These are phyloP conservation scores for Microcebus griseorufus DNA, from an alignment of 2,113 vertebrate genomes.

Conservation along the genomic window DNA sequence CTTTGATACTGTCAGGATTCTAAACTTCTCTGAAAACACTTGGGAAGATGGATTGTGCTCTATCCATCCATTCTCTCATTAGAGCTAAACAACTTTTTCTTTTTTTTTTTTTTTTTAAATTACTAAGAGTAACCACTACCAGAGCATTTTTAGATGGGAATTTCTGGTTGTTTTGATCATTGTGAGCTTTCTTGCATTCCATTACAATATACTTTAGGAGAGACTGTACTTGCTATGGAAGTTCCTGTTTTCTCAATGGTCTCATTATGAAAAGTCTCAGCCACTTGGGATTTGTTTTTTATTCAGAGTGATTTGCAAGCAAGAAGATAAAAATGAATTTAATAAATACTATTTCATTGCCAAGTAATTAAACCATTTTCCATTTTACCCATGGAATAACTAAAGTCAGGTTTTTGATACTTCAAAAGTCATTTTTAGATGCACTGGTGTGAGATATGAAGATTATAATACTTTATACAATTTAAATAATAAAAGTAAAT, in stretches of 20 bases:
- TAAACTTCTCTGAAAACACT: neutral
- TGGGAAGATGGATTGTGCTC: neutral
- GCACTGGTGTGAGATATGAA: neutral
- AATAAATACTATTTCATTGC: neutral
- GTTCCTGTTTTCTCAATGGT: neutral
- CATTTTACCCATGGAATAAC: neutral
- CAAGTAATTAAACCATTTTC: neutral
- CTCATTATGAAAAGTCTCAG: neutral
- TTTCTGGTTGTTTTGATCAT: neutral
- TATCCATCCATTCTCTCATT: neutral
- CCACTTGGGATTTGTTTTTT: neutral
- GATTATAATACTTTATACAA: neutral
- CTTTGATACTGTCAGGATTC: neutral
- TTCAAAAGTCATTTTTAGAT: conserved; percentile 19
- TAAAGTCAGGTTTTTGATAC: neutral
- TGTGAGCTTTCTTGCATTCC: neutral
- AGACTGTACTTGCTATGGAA: neutral
- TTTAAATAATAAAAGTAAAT: conserved; percentile 14
- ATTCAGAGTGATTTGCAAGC: conserved; percentile 8
- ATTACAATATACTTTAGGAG: neutral
- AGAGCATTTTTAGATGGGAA: neutral
- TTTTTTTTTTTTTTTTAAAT: neutral
- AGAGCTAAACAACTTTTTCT: neutral
- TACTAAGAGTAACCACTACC: neutral
- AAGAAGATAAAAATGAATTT: conserved; percentile 3